Base-by-base conservation (phyloP, 2,888 invertebrate species). In the Congeria kusceri region DNA sequence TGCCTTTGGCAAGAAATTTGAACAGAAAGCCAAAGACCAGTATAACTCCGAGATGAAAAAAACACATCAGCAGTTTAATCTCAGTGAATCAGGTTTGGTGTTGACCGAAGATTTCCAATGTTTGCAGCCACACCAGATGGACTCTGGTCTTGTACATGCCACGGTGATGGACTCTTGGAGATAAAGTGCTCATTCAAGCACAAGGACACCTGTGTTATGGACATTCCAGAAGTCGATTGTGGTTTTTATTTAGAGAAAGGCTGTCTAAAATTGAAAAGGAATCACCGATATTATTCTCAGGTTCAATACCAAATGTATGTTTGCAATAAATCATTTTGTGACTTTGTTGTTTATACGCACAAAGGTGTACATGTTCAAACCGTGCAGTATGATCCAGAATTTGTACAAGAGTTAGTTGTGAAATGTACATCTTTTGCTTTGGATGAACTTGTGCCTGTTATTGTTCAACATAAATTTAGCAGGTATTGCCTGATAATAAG, bases 121-220 rank as follows among this genome's bases (percentile, higher is more conserved):
- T 65, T 65, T 49, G 65, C 65, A 49, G 65, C 65, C 15, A 29
- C 65, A 49, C 65, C 65, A 3, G 65, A 53, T 29, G 65, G 65
- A 27, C n/a, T 65, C n/a, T 27, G 65, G 47, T 29, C 15, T 25
- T 65, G 65, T 25, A 9, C 29, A 47, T 65, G 65, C 28, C 65
- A 65, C 49, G 49, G 65, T 15, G 32, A 53, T 11, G 49, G 53
- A 18, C 49, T 65, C 25, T 9, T 65, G 20, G 65, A 65, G 29
- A 32, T 65, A 29, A 65, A 65, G n/a, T 65, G 65, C 44, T 62
- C 39, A 39, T 39, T 27, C 27, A 64, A 64, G 27, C 64, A 64
- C 25, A 46, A 25, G n/a, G 49, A 64, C 44, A 25, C 29, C 20
- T 11, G 53, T 9, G 53, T 65, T n/a, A 20, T n/a, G 27, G 65